phyloP scores from a whole-genome alignment of 2,888 invertebrate genomes.

The Lycia hirtaria region DNA sequence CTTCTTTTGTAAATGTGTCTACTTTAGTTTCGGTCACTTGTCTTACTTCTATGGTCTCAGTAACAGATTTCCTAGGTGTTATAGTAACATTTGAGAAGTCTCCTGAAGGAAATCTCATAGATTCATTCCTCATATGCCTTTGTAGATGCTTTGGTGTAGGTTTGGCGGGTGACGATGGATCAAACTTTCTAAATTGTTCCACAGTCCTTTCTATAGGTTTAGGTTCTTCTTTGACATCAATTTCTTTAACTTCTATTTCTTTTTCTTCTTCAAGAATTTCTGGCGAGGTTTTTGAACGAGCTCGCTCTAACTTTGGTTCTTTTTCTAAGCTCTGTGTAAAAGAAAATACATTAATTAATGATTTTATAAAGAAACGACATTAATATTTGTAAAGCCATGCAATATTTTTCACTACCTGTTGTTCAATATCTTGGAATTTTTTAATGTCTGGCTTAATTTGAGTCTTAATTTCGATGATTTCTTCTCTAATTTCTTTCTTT shows the following conservation, averaged over 20 bases:
- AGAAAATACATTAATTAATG: slow-evolving; percentile 33
- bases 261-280: slow-evolving; percentile 67
- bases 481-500: slow-evolving; percentile 90
- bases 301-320: slow-evolving; percentile 71
- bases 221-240: slow-evolving; percentile 61
- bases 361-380: no score
- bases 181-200: slow-evolving; percentile 77
- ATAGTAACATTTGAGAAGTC: slow-evolving; percentile 83
- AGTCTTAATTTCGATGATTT: slow-evolving; percentile 89
- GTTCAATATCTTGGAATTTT: slow-evolving; percentile 81
- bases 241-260: slow-evolving; percentile 55
- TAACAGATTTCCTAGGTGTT: slow-evolving; percentile 73
- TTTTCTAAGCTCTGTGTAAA: slow-evolving; percentile 65
- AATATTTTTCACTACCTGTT: slow-evolving; percentile 62
- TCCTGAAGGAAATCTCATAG: slow-evolving; percentile 83
- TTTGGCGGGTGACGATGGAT: slow-evolving; percentile 77
- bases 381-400: neutral
- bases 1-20: slow-evolving; percentile 66
- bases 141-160: slow-evolving; percentile 83
- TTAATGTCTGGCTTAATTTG: slow-evolving; percentile 86
- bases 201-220: slow-evolving; percentile 66
- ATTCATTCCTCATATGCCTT: slow-evolving; percentile 82
- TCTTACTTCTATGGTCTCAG: slow-evolving; percentile 77
- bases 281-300: slow-evolving; percentile 74
- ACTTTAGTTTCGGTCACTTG: slow-evolving; percentile 59